Conservation (phyloP, 2,888 invertebrate genomes). For the Spodoptera picta region DNA sequence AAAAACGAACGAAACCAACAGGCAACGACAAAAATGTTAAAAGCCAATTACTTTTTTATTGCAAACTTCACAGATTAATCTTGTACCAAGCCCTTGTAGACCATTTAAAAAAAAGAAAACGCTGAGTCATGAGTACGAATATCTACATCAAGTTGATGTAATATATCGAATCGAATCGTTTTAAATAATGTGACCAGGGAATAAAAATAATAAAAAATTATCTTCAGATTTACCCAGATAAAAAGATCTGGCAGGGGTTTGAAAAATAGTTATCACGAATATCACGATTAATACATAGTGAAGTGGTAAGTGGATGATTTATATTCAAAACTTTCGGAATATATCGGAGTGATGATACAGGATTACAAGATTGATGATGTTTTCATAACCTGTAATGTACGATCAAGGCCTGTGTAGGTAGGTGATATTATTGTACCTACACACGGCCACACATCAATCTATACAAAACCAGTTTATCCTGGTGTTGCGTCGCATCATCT, state of each 20-base stretch:
- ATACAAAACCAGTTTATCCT: no score
- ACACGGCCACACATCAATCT: no score
- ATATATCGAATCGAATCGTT: conserved; percentile 33
- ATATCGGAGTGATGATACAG: conserved; percentile 15
- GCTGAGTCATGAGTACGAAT: conserved; percentile 18
- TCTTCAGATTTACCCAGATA: conserved; percentile 44
- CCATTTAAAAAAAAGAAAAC: conserved; percentile 12
- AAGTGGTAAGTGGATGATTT: conserved; percentile 18
- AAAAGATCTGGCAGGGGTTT: conserved; percentile 35
- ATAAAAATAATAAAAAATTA: conserved; percentile 25
- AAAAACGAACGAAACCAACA: no score
- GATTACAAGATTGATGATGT: conserved; percentile 34
- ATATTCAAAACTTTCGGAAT: conserved; percentile 26
- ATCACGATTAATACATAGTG: conserved; percentile 37
- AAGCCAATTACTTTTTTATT: conserved; percentile 11
- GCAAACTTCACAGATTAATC: background rate
- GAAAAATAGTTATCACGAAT: conserved; percentile 44
- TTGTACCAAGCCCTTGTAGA: background rate
- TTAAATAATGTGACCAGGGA: conserved; percentile 36
- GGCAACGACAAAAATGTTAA: conserved; percentile 2
- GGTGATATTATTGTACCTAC: background rate
- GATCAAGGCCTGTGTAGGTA: background rate
- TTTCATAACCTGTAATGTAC: background rate
- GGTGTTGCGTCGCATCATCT: no score
- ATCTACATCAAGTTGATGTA: conserved; percentile 30